These are phyloP conservation scores for Eunapius fragilis DNA, from an alignment of 37 sponge, comb jelly and placozoan genomes.

Conservation along the genomic window DNA sequence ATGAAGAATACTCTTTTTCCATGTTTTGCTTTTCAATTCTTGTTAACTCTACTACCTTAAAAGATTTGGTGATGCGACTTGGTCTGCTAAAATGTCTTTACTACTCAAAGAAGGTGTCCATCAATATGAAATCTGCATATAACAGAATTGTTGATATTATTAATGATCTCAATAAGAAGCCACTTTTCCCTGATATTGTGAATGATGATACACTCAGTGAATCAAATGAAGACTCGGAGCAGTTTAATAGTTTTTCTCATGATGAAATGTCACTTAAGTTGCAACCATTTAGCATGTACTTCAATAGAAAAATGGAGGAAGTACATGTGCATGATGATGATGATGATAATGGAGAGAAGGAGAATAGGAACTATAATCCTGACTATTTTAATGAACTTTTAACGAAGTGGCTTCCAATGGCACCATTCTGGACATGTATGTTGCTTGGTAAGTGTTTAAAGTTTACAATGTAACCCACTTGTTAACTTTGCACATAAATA, in stretches of 20 bases:
- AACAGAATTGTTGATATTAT: neutral
- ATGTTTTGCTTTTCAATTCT: conserved; percentile 12
- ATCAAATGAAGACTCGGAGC: neutral
- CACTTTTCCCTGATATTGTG: neutral
- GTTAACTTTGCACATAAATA: neutral
- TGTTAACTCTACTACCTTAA: neutral
- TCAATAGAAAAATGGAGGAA: neutral
- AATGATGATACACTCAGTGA: neutral
- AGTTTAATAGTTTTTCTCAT: neutral
- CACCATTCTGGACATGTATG: conserved; percentile 2
- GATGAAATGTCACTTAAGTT: neutral
- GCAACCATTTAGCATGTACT: neutral
- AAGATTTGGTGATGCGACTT: neutral
- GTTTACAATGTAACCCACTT: neutral
- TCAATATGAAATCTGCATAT: neutral
- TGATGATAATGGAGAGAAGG: neutral
- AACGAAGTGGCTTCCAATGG: neutral
- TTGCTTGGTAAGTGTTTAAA: neutral
- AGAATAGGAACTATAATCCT: neutral
- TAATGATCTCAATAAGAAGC: neutral
- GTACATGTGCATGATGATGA: neutral
- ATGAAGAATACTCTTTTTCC: neutral
- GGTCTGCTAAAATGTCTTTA: neutral
- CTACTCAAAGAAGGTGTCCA: neutral
- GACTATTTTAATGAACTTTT: neutral